Evolutionary conservation across 2,797 vertebrate genomes (phyloP).

Genomic region (Dryobates pubescens): DNA sequence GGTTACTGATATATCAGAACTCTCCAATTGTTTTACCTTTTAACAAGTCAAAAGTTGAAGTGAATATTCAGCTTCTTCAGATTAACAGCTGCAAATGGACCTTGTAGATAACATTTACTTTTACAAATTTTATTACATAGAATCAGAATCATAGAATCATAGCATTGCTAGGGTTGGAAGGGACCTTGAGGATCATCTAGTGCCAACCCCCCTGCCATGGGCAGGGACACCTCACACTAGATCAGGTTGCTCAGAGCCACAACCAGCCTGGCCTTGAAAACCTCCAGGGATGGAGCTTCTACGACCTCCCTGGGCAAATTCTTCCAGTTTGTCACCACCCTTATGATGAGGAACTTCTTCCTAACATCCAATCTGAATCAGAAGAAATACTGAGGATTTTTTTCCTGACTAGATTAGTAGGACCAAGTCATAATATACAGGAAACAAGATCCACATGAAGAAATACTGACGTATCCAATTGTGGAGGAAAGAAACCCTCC

Average conservation of each 20-base stretch:
- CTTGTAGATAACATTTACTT: background rate
- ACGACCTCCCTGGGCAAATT: too few relatives aligned
- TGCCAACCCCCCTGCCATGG: too few relatives aligned
- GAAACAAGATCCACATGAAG: constrained; percentile 9
- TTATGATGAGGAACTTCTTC: too few relatives aligned
- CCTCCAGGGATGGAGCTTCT: too few relatives aligned
- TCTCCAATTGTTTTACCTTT: background rate
- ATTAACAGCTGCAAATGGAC: background rate
- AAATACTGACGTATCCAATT: constrained; percentile 50
- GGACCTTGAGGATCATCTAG: too few relatives aligned
- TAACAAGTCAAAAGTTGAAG: background rate
- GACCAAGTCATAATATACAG: background rate
- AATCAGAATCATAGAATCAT: too few relatives aligned
- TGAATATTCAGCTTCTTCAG: background rate
- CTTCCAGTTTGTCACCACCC: too few relatives aligned
- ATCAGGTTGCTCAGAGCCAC: too few relatives aligned
- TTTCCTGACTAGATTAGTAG: background rate
- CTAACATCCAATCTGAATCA: too few relatives aligned
- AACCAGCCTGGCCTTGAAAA: too few relatives aligned
- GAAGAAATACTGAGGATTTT: constrained; percentile 2
- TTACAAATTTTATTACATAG: background rate
- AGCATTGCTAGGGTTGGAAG: too few relatives aligned
- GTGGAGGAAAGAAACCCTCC: constrained; percentile 11
- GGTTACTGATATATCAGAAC: background rate
- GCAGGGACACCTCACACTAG: too few relatives aligned